These are phyloP conservation scores for Yponomeuta malinellus DNA, from an alignment of 2,888 invertebrate genomes.

Conservation along the genomic window DNA sequence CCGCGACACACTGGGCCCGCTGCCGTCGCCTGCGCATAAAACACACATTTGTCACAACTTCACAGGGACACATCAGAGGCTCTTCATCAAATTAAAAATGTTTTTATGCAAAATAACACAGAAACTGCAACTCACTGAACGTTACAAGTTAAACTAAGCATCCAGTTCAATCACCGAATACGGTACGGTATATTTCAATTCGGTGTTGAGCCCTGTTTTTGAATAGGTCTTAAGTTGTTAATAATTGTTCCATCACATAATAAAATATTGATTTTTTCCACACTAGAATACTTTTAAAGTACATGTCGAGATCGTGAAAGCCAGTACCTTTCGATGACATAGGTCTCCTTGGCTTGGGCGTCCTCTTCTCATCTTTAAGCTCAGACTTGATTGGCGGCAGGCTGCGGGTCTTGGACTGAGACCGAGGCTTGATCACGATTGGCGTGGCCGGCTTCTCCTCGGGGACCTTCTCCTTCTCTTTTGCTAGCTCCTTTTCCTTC, in stretches of 20 bases:
- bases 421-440: constrained; percentile 46
- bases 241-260: too few relatives aligned
- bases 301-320: too few relatives aligned
- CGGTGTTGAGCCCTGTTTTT: too few relatives aligned
- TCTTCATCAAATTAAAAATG: not conserved
- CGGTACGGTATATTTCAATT: too few relatives aligned
- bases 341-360: constrained; percentile 48
- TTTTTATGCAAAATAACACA: too few relatives aligned
- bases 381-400: constrained; percentile 46
- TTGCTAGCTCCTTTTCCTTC: constrained; percentile 25
- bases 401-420: constrained; percentile 57
- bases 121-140: too few relatives aligned
- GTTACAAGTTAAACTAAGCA: too few relatives aligned
- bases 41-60: not conserved
- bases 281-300: too few relatives aligned
- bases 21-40: constrained; percentile 39
- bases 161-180: too few relatives aligned
- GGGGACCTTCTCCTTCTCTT: constrained; percentile 31
- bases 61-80: too few relatives aligned
- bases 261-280: too few relatives aligned
- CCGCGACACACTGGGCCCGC: constrained; percentile 42
- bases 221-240: not conserved
- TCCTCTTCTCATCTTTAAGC: constrained; percentile 44
- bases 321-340: constrained; percentile 51
- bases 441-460: constrained; percentile 37